Percentiles rank a stretch among this genome's conserved stretches.
phyloP scores from a whole-genome alignment of 2,888 invertebrate species.

The Caradrina clavipalpis region DNA sequence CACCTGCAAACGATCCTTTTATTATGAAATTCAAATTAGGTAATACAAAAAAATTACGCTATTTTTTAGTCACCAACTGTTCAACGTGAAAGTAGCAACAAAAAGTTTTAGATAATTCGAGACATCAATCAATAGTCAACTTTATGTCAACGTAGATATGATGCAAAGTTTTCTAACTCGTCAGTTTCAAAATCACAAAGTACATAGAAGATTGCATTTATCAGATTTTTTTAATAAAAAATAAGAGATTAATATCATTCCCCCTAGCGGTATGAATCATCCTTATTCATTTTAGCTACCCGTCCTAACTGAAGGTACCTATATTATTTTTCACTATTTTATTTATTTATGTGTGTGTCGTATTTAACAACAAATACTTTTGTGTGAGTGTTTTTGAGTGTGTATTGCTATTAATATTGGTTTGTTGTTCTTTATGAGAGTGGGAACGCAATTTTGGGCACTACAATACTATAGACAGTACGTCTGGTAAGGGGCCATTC shows the following conservation, averaged over 20 bases:
- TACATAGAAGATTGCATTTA: constrained; percentile 6
- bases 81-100: not conserved
- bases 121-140: not conserved
- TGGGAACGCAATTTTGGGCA: too few species aligned
- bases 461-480: too few species aligned
- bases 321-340: constrained; percentile 51
- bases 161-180: not conserved
- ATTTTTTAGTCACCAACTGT: not conserved
- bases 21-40: not conserved
- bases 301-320: constrained; percentile 41
- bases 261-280: constrained; percentile 50
- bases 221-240: not conserved
- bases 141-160: not conserved
- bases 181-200: not conserved
- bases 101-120: not conserved
- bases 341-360: constrained; percentile 50
- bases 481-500: too few species aligned
- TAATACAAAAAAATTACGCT: too few species aligned
- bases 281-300: constrained; percentile 46
- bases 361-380: constrained; percentile 21
- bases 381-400: constrained; percentile 42
- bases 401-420: constrained; percentile 22
- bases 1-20: not conserved
- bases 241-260: constrained; percentile 9
- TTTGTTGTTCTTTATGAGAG: too few species aligned